Base-by-base conservation (phyloP, 1,140 invertebrate genomes). In the Panagrolaimus sp. region DNA sequence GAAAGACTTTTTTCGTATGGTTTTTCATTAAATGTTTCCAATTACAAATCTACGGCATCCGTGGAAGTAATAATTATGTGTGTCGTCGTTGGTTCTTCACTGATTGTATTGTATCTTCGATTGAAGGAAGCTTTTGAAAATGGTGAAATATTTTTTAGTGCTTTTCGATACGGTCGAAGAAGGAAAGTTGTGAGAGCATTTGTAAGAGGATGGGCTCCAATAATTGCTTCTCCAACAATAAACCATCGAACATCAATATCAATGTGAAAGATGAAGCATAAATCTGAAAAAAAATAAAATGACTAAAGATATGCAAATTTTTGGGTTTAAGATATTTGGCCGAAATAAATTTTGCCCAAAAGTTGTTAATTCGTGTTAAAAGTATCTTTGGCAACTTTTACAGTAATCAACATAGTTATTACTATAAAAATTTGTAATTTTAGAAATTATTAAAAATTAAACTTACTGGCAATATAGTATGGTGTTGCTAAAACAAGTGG, bases 261-360 rank as follows among this genome's bases (percentile, higher is more conserved):
- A 12, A 78, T 72, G 28, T 71, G 63, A 46, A 82, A 81, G 79
- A 78, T 78, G 47, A 78, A 78, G 72, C 79, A 78, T n/a, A 78
- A 52, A 63, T 71, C 77, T 77, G 43, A 76, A 80, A 21, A 14
- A 43, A 21, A 63, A 64, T 7, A 10, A 24, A 15, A 21, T 0
- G n/a, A 24, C 2, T 47, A 5, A 45, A 21, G 17, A 15, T 15
- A 47, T 47, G 14, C 3, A n/a, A n/a, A n/a, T n/a, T 9, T 45
- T 45, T 15, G 15, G 15, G 15, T 45, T 9, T 45, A 9, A 9
- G 8, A 15, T 45, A 45, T 45, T n/a, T n/a, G n/a, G n/a, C n/a
- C n/a, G n/a, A n/a, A n/a, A n/a, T n/a, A n/a, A n/a, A n/a, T n/a
- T n/a, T n/a, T n/a, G n/a, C n/a, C n/a, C n/a, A n/a, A n/a, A n/a